A percentile compares a stretch with the other conserved stretches of the same genome.
phyloP scores from a whole-genome alignment of 30 jellyfish, hydroid and myxozoan genomes.

The Hydra vulgaris region DNA sequence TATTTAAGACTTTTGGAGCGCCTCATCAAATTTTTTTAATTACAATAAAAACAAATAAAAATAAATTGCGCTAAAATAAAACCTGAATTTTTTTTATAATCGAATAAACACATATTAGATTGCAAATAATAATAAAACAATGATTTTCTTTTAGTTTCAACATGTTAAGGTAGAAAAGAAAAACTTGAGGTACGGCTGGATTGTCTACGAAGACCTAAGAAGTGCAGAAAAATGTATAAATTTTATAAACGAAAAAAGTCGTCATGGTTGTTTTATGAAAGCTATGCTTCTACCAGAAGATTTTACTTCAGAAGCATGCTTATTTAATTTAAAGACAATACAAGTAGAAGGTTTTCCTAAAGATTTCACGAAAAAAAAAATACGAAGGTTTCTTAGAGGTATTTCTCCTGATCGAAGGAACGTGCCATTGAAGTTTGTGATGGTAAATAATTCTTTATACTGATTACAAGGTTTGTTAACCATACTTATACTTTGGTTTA shows the following conservation, averaged over 20 bases:
- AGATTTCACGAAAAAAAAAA: slow-evolving; percentile 8
- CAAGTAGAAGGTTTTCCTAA: slow-evolving; percentile 23
- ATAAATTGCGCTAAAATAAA: too few relatives aligned
- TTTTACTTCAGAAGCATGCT: not conserved
- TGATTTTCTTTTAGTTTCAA: slow-evolving; percentile 9
- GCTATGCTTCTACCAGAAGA: slow-evolving; percentile 19
- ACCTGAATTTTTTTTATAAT: not conserved
- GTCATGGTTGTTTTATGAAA: not conserved
- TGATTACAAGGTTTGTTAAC: too few relatives aligned
- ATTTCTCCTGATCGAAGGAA: not conserved
- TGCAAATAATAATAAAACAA: not conserved
- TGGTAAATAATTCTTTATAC: not conserved
- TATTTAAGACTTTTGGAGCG: too few relatives aligned
- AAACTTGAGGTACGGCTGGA: slow-evolving; percentile 15
- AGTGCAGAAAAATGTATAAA: slow-evolving; percentile 11
- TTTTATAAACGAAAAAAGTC: not conserved
- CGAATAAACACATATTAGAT: not conserved
- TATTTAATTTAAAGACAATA: not conserved
- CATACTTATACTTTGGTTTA: not conserved
- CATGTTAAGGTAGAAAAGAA: not conserved
- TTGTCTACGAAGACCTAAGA: slow-evolving; percentile 14
- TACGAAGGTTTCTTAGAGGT: not conserved
- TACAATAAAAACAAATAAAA: too few relatives aligned
- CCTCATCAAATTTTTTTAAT: too few relatives aligned
- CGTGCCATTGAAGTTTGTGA: not conserved